Base-by-base conservation (phyloP, 2,888 invertebrate genomes). In the Subacronicta megacephala region DNA sequence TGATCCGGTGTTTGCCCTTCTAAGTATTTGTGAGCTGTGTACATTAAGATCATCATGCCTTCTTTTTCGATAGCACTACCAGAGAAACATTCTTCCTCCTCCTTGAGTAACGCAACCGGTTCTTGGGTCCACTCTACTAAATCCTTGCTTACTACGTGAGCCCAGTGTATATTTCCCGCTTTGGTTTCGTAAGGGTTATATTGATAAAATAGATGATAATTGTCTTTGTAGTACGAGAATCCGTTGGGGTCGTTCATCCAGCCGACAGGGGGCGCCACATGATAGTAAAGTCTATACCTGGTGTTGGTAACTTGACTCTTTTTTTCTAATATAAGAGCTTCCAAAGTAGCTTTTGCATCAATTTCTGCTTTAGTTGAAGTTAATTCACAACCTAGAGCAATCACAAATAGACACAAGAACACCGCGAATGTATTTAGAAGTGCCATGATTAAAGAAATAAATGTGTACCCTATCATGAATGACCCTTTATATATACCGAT, bases 191-290 rank as follows among this genome's bases (percentile, higher is more conserved):
- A 87, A 0, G 95, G 95, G 62, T 95, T 90, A 64, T 83, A 93
- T 68, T 95, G 95, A 65, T 92, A 95, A 78, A 95, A 95, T 0
- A 95, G 77, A 65, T 95, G 95, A 62, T 90, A 95, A 62, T 90
- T 81, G 4, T 91, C 94, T 33, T 92, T 88, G 73, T 86, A 91
- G 69, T 84, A 94, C 0, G 93, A 90, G 71, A 95, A 93, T 9
- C 95, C 95, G 54, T 95, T 95, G 1, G 95, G 95, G 60, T 95
- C 95, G 71, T 95, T 95, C 78, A 95, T 92, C 95, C 95, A 95
- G 3, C 95, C 95, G 0, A 92, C 88, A 0, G 92, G 92, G 0
- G 90, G 89, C 0, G 86, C 75, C 3, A 93, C 82, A 66, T 94
- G 94, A 56, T 92, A 93, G 6, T 83, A 84, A 3, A 82, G 81